Percentiles rank a stretch among this genome's conserved stretches.
phyloP scores from a whole-genome alignment of 1,140 invertebrate species.

The Caenorhabditis remanei region DNA sequence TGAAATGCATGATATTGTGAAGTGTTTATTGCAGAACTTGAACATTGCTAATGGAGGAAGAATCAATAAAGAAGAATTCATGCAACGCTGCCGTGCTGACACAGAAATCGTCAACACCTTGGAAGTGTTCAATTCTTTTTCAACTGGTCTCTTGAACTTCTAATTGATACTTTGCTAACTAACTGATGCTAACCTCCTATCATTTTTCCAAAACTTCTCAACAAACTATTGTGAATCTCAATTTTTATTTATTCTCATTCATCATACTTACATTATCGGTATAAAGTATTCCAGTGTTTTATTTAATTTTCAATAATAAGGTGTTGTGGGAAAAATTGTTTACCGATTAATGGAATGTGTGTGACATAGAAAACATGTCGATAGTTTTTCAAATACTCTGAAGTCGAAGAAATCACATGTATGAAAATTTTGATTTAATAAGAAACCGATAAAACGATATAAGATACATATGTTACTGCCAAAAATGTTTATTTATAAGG shows the following conservation, averaged over 20 bases:
- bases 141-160: background rate
- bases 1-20: background rate
- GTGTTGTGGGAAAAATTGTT: background rate
- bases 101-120: background rate
- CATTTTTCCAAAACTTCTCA: background rate
- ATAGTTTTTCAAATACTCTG: slow-evolving; percentile 5
- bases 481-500: background rate
- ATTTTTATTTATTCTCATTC: background rate
- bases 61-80: background rate
- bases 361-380: background rate
- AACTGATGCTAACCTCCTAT: background rate
- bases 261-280: background rate
- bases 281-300: too few relatives aligned
- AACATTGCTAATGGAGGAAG: slow-evolving; percentile 13
- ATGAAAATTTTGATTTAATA: too few relatives aligned
- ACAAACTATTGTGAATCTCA: slow-evolving; percentile 8
- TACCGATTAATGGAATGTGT: background rate
- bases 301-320: too few relatives aligned
- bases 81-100: background rate
- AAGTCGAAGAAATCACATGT: background rate
- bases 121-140: background rate
- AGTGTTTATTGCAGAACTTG: background rate
- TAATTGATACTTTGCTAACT: background rate
- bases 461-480: background rate
- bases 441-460: too few relatives aligned